Base-by-base conservation (phyloP, 2,888 invertebrate species). In the Strigamia transsilvanica region DNA sequence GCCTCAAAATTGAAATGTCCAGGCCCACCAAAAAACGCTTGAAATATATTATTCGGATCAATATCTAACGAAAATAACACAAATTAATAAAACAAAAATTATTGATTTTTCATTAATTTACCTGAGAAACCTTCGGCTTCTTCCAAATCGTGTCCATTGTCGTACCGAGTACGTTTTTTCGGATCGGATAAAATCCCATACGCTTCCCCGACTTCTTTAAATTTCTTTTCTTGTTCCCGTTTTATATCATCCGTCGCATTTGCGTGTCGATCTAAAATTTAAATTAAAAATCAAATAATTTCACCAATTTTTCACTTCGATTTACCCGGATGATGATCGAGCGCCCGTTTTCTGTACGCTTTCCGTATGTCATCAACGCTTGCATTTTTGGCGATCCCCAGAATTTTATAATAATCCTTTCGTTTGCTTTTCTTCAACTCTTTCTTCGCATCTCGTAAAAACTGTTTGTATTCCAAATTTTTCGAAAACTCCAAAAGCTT, bases 161-260 rank as follows among this genome's bases (percentile, higher is more conserved):
- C 98, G 87, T 97, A 98, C 73, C 96, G 92, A 78, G 92, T 91
- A 85, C 95, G 93, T 88, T 97, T 97, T 88, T 94, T 94, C 10
- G 94, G 92, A 90, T 98, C 97, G 27, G 96, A 96, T 84, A 98
- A 91, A 83, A 98, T 91, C 73, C 94, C 93, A 88, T 98, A 98
- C 0, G 98, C 98, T 89, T 98, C 97, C n/a, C 97, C 97, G 23
- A 98, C 91, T 88, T 98, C 97, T 89, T 98, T 98, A 88, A 98
- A 98, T 86, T 94, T 94, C 86, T 93, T 92, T 89, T 98, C 98
- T 88, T 98, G 96, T 84, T 95, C 95, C 86, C 94, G 94, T 85
- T 94, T 94, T 88, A 95, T 94, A 5, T 89, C 91, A 80, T 94
- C 94, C 0, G 94, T 91, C 56, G 96, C 97, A 88, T 92, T 93